Evolutionary conservation across 2,797 vertebrate species (phyloP).

Genomic region (Iguana delicatissima): DNA sequence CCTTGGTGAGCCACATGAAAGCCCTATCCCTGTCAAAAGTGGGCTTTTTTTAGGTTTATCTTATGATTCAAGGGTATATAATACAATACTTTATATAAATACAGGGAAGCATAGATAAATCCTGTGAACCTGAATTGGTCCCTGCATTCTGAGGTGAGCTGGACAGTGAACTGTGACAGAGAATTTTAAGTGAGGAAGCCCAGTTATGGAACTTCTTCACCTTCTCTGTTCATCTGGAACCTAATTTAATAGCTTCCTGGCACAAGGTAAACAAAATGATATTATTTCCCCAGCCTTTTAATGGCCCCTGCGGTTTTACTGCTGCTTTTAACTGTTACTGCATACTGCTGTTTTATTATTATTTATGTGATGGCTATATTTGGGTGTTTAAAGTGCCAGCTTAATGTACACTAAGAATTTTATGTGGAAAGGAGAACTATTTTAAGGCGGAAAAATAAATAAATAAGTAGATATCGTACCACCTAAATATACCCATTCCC

Average conservation of each 20-base stretch:
- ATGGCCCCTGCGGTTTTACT: background rate
- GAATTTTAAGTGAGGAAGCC: background rate
- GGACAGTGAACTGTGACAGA: background rate
- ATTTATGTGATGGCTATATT: background rate
- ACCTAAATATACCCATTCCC: no score
- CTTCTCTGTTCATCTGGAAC: background rate
- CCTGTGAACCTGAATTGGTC: background rate
- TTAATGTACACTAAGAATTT: background rate
- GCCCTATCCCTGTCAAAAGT: background rate
- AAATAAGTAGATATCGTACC: no score
- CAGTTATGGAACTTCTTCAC: background rate
- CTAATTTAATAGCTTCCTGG: background rate
- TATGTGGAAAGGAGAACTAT: background rate
- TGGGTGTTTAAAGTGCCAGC: background rate
- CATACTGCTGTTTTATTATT: background rate
- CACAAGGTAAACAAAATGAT: background rate
- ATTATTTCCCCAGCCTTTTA: background rate
- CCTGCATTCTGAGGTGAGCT: no score
- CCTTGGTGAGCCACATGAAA: no score
- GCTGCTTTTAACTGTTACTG: conserved; percentile 6
- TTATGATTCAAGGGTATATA: background rate
- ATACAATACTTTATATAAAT: background rate
- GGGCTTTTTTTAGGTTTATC: no score
- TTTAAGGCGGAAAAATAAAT: background rate
- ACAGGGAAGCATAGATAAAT: background rate